phyloP scores from a whole-genome alignment of 2,888 invertebrate genomes.

The Rosalia funebris region DNA sequence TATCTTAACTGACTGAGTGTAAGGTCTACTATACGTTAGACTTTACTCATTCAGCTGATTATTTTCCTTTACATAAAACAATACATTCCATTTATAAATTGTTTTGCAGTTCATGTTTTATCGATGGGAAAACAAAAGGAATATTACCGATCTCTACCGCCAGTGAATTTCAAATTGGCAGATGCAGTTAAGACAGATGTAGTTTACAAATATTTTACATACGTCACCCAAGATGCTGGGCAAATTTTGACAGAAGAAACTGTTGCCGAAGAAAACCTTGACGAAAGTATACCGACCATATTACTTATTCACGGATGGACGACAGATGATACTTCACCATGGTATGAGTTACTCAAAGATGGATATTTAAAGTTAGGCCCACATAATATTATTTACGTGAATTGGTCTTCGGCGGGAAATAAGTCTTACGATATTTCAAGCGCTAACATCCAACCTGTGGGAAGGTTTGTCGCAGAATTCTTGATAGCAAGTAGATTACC shows the following conservation, averaged over 20 bases:
- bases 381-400: slow-evolving; percentile 64
- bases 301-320: slow-evolving; percentile 67
- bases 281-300: slow-evolving; percentile 57
- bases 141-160: slow-evolving; percentile 35
- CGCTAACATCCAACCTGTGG: slow-evolving; percentile 63
- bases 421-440: slow-evolving; percentile 57
- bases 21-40: too few relatives aligned
- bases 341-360: slow-evolving; percentile 57
- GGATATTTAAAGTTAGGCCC: slow-evolving; percentile 60
- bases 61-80: too few relatives aligned
- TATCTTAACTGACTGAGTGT: too few relatives aligned
- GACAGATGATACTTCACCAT: slow-evolving; percentile 60
- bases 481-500: slow-evolving; percentile 55
- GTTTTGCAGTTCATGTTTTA: not conserved
- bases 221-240: slow-evolving; percentile 50
- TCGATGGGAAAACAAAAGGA: slow-evolving; percentile 3
- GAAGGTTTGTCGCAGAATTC: slow-evolving; percentile 61
- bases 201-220: slow-evolving; percentile 48
- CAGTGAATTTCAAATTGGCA: slow-evolving; percentile 49
- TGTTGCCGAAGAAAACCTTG: slow-evolving; percentile 25
- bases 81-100: too few relatives aligned
- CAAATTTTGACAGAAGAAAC: slow-evolving; percentile 43
- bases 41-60: too few relatives aligned
- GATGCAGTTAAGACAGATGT: slow-evolving; percentile 45
- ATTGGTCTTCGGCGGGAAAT: slow-evolving; percentile 60